phyloP scores from a whole-genome alignment of 2,888 invertebrate genomes.

The Auanema freiburgensis region DNA sequence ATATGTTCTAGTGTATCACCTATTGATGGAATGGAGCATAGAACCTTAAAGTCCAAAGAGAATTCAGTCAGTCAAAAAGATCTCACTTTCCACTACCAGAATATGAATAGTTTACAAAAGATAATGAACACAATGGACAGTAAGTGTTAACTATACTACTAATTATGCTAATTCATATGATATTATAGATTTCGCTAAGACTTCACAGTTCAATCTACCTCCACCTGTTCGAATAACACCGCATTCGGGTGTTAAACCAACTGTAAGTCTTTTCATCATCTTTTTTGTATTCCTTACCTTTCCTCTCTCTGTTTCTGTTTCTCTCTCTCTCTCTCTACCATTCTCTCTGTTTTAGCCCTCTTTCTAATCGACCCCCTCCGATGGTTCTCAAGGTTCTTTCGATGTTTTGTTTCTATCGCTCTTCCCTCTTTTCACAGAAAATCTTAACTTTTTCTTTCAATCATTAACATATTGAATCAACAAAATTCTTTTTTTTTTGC shows the following conservation, averaged over 20 bases:
- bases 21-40: conserved; percentile 16
- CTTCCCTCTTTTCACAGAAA: too few species aligned
- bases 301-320: neutral
- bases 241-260: conserved; percentile 18
- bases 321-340: neutral
- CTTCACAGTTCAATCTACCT: conserved; percentile 12
- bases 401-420: too few species aligned
- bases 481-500: too few species aligned
- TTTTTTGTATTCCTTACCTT: neutral
- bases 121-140: conserved; percentile 24
- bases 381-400: too few species aligned
- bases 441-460: too few species aligned
- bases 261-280: conserved; percentile 12
- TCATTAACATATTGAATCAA: too few species aligned
- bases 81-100: conserved; percentile 22
- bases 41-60: conserved; percentile 16
- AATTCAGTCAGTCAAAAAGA: conserved; percentile 20
- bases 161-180: neutral
- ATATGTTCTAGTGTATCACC: neutral
- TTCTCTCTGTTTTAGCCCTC: neutral
- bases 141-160: conserved; percentile 9
- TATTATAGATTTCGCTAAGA: conserved; percentile 19
- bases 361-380: neutral
- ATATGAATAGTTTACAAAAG: conserved; percentile 24
- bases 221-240: conserved; percentile 20